A percentile compares a stretch with the other conserved stretches of the same genome.
Conservation (phyloP, 2,113 vertebrate genomes). For the Cinclus mexicanus region DNA sequence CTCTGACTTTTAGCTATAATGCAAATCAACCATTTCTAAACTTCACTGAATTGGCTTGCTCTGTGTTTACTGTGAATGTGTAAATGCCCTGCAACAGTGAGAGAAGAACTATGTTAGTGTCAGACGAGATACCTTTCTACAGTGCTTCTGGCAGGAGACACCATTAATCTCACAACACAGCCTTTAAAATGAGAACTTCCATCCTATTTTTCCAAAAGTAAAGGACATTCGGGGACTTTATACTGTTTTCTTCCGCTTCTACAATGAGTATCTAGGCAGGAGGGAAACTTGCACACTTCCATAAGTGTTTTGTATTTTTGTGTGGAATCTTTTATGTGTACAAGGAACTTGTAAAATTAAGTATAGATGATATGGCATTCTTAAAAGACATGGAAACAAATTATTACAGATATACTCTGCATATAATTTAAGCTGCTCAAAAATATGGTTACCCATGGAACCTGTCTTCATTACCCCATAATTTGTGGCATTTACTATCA, state of each 20-base stretch:
- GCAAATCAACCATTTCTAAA: not conserved
- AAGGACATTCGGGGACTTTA: not conserved
- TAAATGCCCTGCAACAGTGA: not conserved
- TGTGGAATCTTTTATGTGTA: not conserved
- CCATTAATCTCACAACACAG: not conserved
- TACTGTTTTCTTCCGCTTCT: not conserved
- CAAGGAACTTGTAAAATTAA: not conserved
- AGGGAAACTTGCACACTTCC: not conserved
- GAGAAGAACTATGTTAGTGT: not conserved
- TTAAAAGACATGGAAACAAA: not conserved
- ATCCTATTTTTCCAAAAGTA: not conserved
- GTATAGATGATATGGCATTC: not conserved
- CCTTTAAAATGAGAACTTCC: not conserved
- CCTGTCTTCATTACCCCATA: not conserved
- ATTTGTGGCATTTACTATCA: not conserved
- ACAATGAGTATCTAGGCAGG: not conserved
- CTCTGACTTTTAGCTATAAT: not conserved
- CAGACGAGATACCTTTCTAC: not conserved
- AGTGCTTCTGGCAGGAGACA: not conserved
- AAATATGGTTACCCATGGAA: not conserved
- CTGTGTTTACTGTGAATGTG: not conserved
- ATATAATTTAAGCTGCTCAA: not conserved
- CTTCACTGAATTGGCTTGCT: not conserved
- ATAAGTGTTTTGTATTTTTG: not conserved
- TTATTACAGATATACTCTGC: not conserved